A percentile compares a stretch with the other conserved stretches of the same genome.
These are phyloP conservation scores for Heliconius congener DNA, from an alignment of 1,140 invertebrate genomes.

Conservation along the genomic window DNA sequence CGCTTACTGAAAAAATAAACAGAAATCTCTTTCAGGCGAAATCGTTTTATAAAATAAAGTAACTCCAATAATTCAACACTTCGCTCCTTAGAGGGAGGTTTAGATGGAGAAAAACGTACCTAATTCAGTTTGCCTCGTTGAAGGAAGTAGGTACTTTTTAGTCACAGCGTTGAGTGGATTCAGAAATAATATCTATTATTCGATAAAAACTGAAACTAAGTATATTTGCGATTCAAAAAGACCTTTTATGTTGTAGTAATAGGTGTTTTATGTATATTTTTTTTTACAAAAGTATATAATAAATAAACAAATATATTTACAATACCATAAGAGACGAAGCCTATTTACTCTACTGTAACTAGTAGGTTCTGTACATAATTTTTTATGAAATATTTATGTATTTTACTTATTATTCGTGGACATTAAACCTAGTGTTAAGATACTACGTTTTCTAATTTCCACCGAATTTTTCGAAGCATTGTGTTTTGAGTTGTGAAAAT, in stretches of 20 bases:
- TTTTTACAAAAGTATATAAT: not conserved
- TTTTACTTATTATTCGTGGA: too few species aligned
- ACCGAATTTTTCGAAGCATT: too few species aligned
- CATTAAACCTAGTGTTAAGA: too few species aligned
- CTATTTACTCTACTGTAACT: too few species aligned
- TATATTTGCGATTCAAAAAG: not conserved
- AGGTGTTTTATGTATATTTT: not conserved
- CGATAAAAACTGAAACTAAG: conserved; percentile 40
- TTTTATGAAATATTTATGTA: too few species aligned
- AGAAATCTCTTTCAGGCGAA: conserved; percentile 59
- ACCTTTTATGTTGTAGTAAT: not conserved
- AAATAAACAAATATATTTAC: not conserved
- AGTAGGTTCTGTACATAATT: too few species aligned
- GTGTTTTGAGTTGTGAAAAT: too few species aligned
- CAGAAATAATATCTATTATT: conserved; percentile 63
- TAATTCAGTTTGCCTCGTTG: conserved; percentile 66
- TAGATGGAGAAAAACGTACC: conserved; percentile 68
- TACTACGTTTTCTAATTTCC: too few species aligned
- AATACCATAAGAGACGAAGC: too few species aligned
- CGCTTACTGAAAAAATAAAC: conserved; percentile 63
- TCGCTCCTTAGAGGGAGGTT: conserved; percentile 59
- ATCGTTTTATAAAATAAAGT: conserved; percentile 74
- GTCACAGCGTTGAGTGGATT: conserved; percentile 48
- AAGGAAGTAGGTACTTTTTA: conserved; percentile 43
- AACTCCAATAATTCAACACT: conserved; percentile 71